A percentile compares a stretch with the other conserved stretches of the same genome.
These are phyloP conservation scores for Peromyscus aztecus DNA, from an alignment of 2,797 vertebrate genomes.

Conservation along the genomic window DNA sequence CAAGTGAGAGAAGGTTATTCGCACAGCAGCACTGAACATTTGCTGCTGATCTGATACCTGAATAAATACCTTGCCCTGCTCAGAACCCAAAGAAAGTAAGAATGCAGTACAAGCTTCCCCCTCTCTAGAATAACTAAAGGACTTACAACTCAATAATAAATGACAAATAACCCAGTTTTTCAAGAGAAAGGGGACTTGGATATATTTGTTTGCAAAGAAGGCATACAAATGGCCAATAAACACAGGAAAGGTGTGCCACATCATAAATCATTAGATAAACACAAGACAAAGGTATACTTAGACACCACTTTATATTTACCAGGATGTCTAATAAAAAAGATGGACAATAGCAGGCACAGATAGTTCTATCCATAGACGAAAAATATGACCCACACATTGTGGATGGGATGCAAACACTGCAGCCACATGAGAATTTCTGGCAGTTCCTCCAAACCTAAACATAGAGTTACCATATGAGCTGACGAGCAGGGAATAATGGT, in stretches of 20 bases:
- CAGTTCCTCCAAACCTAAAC: neutral
- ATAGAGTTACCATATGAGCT: neutral
- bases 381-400: neutral
- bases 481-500: neutral
- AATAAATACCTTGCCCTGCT: neutral
- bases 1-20: neutral
- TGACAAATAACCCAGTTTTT: neutral
- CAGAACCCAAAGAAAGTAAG: neutral
- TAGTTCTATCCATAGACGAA: neutral
- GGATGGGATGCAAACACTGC: neutral
- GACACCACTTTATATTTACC: neutral
- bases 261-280: constrained; percentile 27
- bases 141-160: constrained; percentile 44
- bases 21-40: neutral
- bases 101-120: neutral
- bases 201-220: neutral
- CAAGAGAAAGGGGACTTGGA: neutral
- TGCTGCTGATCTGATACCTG: neutral
- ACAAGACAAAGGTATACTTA: neutral
- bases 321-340: neutral
- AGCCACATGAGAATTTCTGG: neutral
- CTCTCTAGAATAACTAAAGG: neutral
- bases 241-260: neutral
- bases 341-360: neutral
- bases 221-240: neutral